Evolutionary conservation across 1,140 invertebrate genomes (phyloP), one percentile per base, ranked within the genome.

Genomic region (Pseudomyrmex dendroicus): DNA sequence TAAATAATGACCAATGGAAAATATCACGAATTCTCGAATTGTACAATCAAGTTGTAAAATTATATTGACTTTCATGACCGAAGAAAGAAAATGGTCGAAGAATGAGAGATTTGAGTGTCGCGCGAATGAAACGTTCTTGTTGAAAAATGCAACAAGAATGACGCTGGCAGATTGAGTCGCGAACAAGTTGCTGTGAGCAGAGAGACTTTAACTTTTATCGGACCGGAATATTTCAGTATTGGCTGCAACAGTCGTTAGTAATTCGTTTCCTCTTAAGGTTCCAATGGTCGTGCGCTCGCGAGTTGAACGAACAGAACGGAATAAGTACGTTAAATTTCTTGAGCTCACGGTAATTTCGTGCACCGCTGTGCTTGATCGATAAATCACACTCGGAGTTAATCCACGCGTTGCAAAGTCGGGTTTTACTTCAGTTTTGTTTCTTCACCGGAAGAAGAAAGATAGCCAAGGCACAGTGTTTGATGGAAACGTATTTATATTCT

Each of bases 281-380:
- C 13, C 76, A 59, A 35, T 78, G 50, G 76, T 64, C 25, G 35
- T 78, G 76, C 48, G 64, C 64, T 48, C 54, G 64, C 54, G 15
- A 78, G 57, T 78, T 22, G 54, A 63, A 13, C 22, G 61, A 12
- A 57, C 52, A 8, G 20, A 44, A 68, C 35, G 44, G 2, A 20
- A 22, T 70, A 68, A 78, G 35, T 68, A 68, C 20, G 76, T 78
- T 59, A 78, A 78, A 70, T 78, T 78, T 48, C 64, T 68, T n/a
- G 54, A 68, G 15, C 63, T 57, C 35, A 4, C 15, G 54, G 64
- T 54, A 70, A 78, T 57, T 78, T 57, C 35, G 64, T 20, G 35
- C 50, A 46, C 25, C n/a, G 17, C 52, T 13, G 10, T 70, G n/a
- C 35, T 52, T 12, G 20, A 70, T 70, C 64, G 54, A 68, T 78